Base-by-base conservation (phyloP, 2,797 vertebrate species). In the Monodelphis domestica region DNA sequence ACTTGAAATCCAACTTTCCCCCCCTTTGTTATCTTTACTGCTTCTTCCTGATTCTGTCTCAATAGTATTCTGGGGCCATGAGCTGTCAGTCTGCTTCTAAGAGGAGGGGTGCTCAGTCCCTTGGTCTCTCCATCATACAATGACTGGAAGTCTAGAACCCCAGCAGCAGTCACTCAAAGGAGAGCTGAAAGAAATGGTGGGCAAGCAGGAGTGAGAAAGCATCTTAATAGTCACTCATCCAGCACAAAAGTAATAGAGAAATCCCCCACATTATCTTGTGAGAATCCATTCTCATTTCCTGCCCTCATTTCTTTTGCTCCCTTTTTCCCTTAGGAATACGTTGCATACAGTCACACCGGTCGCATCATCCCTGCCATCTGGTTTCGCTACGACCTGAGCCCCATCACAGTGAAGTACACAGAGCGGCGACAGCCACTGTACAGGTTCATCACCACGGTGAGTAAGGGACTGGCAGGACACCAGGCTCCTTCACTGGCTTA, bases 341-440 rank as follows among this genome's bases (percentile, higher is more conserved):
- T 99, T 0, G 99, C 99, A 55, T 99, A 99, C 97, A 99, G 99
- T 98, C 99, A 99, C 98, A 99, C 99, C 0, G 99, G 99, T 57
- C 98, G 99, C 94, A 99, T 99, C 98, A 99, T 99, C 97, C 99
- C 99, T 0, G 99, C 99, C n/a, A 99, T 99, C 98, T 99, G 99
- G 99, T 99, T 99, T 98, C 99, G 99, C 21, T 99, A 99, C 0
- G 99, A 99, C 98, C 98, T 99, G 97, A 99, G 99, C 98, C 99
- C 99, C 94, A 99, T 99, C 98, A 99, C 99, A 54, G 99, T 99
- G 95, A 99, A 99, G 97, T 99, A 99, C 98, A 99, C 99, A 28
- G 99, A 99, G 98, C 98, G 99, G 97, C 98, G 99, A 54, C 99
- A 99, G 97, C 99, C 99, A 0, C 93, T 99, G 94, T 99, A 99